These are phyloP conservation scores for Galemys pyrenaicus DNA, from an alignment of 2,113 vertebrate genomes.

Conservation along the genomic window DNA sequence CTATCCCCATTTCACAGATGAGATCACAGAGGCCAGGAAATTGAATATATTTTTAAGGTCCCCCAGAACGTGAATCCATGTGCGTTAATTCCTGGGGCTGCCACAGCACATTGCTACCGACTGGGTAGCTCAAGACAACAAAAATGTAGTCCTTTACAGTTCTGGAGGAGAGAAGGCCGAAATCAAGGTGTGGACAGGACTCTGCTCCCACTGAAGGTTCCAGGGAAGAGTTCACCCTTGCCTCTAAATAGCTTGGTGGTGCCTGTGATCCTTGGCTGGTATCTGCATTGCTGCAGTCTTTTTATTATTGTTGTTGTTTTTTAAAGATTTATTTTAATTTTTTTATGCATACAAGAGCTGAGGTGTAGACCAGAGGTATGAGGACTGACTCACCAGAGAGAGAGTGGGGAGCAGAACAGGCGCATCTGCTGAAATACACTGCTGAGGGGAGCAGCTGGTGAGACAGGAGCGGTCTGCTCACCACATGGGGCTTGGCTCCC, in stretches of 20 bases:
- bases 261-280: not conserved
- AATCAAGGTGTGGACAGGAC: not conserved
- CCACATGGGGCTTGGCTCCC: no score
- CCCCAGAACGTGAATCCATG: rapidly evolving
- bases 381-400: no score
- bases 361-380: no score
- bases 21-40: not conserved
- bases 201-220: not conserved
- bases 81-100: not conserved
- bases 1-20: not conserved
- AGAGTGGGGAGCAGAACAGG: no score
- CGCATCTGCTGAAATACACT: no score
- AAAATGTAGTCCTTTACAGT: not conserved
- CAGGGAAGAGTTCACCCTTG: not conserved
- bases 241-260: not conserved
- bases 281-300: not conserved
- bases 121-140: no score
- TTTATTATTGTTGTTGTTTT: no score
- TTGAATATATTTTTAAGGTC: not conserved
- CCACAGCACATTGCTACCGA: not conserved
- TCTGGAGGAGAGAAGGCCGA: not conserved
- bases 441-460: no score
- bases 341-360: no score
- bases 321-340: no score
- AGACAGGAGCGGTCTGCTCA: no score